Percentiles rank a stretch among this genome's conserved stretches.
Conservation (phyloP, 2,797 vertebrate species). For the Leptoclinus maculatus region DNA sequence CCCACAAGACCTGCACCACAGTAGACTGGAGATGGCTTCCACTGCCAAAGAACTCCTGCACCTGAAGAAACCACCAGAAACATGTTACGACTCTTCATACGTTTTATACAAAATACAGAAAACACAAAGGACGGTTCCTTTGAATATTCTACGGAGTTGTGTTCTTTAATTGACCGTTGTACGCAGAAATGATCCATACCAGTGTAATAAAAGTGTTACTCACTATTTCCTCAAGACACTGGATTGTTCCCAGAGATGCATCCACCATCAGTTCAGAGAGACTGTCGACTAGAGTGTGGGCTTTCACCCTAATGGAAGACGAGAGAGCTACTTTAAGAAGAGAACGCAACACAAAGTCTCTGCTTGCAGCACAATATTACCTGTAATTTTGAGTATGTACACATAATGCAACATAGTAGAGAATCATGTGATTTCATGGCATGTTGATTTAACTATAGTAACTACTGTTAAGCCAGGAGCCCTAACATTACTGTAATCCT, state of each 20-base stretch:
- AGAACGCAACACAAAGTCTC: not conserved
- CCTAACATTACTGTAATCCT: not conserved
- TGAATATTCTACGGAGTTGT: not conserved
- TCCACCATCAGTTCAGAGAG: slow-evolving; percentile 92
- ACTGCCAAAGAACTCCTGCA: slow-evolving; percentile 92
- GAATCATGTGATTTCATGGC: not conserved
- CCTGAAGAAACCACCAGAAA: slow-evolving; percentile 75
- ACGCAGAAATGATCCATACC: not conserved
- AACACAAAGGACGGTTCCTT: not conserved
- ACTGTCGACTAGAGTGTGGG: slow-evolving; percentile 89
- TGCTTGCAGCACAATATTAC: not conserved
- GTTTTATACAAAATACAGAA: not conserved
- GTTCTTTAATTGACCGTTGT: not conserved
- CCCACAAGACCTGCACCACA: slow-evolving; percentile 94
- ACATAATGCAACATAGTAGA: not conserved
- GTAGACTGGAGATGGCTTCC: slow-evolving; percentile 84
- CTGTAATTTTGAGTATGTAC: not conserved
- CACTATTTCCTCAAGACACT: slow-evolving; percentile 97
- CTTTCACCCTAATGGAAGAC: slow-evolving; percentile 83
- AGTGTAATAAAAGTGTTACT: slow-evolving; percentile 69
- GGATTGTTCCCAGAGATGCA: slow-evolving; percentile 89
- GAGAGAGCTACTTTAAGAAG: slow-evolving; percentile 2
- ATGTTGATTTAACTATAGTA: not conserved
- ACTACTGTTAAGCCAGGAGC: not conserved
- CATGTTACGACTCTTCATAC: not conserved